Base-by-base conservation (phyloP, 2,888 invertebrate genomes). In the Griposia aprilina region DNA sequence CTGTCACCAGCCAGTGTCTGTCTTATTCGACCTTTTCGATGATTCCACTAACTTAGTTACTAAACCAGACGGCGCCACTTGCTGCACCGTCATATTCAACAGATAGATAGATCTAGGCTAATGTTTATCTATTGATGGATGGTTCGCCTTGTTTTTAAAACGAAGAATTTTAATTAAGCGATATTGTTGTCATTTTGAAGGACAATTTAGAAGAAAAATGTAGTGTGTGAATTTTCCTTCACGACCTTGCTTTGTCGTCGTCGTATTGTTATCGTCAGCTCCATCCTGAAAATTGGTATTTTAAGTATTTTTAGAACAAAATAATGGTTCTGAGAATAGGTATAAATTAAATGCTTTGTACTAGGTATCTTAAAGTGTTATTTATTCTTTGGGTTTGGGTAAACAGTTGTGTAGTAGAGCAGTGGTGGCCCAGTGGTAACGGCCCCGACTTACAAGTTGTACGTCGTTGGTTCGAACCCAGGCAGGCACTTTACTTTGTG, bases 91-190 rank as follows among this genome's bases (percentile, higher is more conserved):
- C 17, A 17, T 17, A 50, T 50, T 50, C 17, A 45, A 50, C 50
- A 50, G 15, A 48, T 57, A 70, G 76, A 65, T 65, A 48, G 69
- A 78, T 78, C 78, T 57, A 84, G 86, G 86, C 20, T 78, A 75
- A 57, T 59, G 65, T 72, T 86, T 73, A 86, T 84, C 78, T 78
- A 50, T 60, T 63, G 57, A 82, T 74, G 52, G 23, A 60, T 74
- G 55, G 48, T 30, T 81, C 45, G 17, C 76, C 72, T 63, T 63
- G 86, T 86, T 62, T 66, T 69, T 52, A 23, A 69, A 72, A 78
- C 30, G 13, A 65, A 66, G 68, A 82, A 73, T 78, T 63, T 66
- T 15, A 72, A 82, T 73, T 82, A 78, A 65, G 13, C 30, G 68
- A 77, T 69, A 55, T 26, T 75, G 71, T 26, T 75, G 71, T 75